A percentile compares a stretch with the other conserved stretches of the same genome.
Conservation (phyloP, 2,888 invertebrate genomes). For the Drosophila histrio region DNA sequence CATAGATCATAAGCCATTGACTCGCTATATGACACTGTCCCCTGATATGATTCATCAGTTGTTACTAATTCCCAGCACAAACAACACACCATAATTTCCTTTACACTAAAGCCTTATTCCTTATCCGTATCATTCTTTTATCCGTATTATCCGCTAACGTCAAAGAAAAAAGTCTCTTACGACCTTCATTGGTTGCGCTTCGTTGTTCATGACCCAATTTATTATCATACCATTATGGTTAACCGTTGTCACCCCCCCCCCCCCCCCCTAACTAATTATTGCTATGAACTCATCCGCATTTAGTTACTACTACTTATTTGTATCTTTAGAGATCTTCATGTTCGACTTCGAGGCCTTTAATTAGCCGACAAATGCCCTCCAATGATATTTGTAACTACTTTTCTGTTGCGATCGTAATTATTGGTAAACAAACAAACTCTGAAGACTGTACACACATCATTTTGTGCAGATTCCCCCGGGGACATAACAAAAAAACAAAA, state of each 20-base stretch:
- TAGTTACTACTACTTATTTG: not conserved
- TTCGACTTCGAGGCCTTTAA: conserved; percentile 8
- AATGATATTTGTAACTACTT: conserved; percentile 21
- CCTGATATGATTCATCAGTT: conserved; percentile 11
- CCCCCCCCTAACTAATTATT: conserved; percentile 16
- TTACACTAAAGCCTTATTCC: not conserved
- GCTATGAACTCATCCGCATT: not conserved
- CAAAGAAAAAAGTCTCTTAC: not conserved
- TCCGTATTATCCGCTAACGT: not conserved
- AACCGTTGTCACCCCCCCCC: too few relatives aligned
- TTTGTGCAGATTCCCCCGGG: conserved; percentile 13
- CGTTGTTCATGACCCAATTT: conserved; percentile 15
- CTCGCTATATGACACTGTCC: conserved; percentile 28
- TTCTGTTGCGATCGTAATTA: conserved; percentile 22
- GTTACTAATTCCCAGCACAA: conserved; percentile 43
- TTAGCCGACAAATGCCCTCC: conserved; percentile 36
- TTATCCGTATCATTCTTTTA: not conserved
- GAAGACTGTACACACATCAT: conserved; percentile 41
- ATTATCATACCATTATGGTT: not conserved
- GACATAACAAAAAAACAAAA: conserved; percentile 27
- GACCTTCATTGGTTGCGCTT: conserved; percentile 9
- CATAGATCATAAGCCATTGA: not conserved
- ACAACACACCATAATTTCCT: not conserved
- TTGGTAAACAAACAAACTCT: conserved; percentile 44
- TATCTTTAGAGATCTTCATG: conserved; percentile 6